Evolutionary conservation across 2,113 vertebrate species (phyloP).

Genomic region (Pteropus alecto): DNA sequence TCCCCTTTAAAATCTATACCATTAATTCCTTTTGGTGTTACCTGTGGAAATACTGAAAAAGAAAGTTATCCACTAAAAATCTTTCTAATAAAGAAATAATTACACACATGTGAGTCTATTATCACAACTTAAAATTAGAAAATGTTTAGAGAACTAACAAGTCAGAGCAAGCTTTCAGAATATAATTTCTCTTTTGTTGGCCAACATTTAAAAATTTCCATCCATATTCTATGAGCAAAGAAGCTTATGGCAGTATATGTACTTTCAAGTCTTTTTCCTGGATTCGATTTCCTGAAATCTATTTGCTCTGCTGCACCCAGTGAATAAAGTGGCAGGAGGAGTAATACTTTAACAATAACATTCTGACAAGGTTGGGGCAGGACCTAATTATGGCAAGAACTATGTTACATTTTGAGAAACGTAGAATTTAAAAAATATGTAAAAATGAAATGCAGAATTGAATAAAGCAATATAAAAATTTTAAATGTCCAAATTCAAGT

Average conservation of each 20-base stretch:
- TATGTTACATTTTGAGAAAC: conserved; percentile 64
- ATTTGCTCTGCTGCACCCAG: conserved; percentile 59
- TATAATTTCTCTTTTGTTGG: background rate
- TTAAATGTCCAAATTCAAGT: conserved; percentile 57
- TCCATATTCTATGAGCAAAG: background rate
- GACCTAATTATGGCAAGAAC: conserved; percentile 71
- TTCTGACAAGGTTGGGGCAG: conserved; percentile 67
- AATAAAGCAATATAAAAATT: conserved; percentile 44
- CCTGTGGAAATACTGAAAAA: conserved; percentile 89
- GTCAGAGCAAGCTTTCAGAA: background rate
- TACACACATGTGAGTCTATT: background rate
- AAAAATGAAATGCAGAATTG: conserved; percentile 6
- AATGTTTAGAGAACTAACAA: conserved; percentile 36
- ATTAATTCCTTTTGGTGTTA: conserved; percentile 92
- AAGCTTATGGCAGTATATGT: background rate
- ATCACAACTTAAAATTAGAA: conserved; percentile 11
- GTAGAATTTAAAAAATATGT: conserved; percentile 50
- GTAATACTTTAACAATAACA: conserved; percentile 76
- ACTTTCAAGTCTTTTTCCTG: conserved; percentile 57
- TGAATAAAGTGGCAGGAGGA: conserved; percentile 73
- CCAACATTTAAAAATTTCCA: background rate
- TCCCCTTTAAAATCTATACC: conserved; percentile 99
- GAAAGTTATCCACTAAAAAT: conserved; percentile 53
- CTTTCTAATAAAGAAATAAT: background rate
- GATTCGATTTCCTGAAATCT: conserved; percentile 63